Base-by-base conservation (phyloP, 2,888 invertebrate genomes). In the Dynastes tityus region DNA sequence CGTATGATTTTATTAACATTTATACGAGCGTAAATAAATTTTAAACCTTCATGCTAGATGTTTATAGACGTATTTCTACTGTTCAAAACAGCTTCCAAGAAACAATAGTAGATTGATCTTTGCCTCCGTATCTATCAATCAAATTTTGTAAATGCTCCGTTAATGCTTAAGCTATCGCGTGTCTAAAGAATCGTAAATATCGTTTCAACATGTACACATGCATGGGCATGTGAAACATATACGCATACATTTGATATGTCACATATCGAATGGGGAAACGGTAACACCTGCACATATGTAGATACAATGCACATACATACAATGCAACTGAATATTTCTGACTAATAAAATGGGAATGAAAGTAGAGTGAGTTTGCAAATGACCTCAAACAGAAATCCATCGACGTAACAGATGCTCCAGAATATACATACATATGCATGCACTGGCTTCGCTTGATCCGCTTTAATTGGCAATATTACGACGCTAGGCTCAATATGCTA, bases 301-400 rank as follows among this genome's bases (percentile, higher is more conserved):
- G 32, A 37, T 37, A 37, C 32, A 5, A 37, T 5, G 32, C 32
- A 13, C 22, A 2, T 2, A 68, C 27, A 68, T 58, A 58, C 16
- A 22, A 51, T 68, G 68, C 68, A 68, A 68, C 27, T 51, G 29
- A 68, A 68, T 68, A 27, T 68, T 27, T 51, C 68, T 68, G 68
- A 68, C 51, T 51, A 68, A 68, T 51, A 68, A 68, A 68, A 27
- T 68, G 11, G 27, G 51, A 68, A 68, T 68, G 45, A 51, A 49
- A 68, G 68, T 29, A 16, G 51, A 13, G 2, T 63, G 1, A 27
- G 29, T 32, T 29, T 63, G 13, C 63, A 32, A 63, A 63, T 2
- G 11, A 63, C 63, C 63, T 63, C 22, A 58, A 58, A 58, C n/a
- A 58, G 55, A 5, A 37, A 58, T 58, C n/a, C 22, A 22, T 58